Base-by-base conservation (phyloP, 2,113 vertebrate genomes). In the Eulemur rufifrons region DNA sequence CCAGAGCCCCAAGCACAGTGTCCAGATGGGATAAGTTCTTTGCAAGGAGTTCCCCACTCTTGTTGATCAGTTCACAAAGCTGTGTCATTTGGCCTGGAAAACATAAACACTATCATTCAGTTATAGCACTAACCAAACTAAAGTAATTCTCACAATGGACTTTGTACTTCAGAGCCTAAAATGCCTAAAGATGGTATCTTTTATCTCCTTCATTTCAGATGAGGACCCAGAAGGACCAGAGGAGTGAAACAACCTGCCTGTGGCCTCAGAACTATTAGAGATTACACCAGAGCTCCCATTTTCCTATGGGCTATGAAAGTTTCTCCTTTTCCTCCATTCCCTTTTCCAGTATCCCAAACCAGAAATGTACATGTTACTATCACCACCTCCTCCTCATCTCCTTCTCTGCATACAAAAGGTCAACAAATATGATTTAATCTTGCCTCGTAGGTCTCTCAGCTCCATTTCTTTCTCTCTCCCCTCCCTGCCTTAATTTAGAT, bases 61-160 rank as follows among this genome's bases (percentile, higher is more conserved):
- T 99, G 99, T 99, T 99, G 98, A 99, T 99, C 98, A 99, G 98
- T 98, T 99, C 99, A 96, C 99, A 99, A 87, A 99, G 99, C 98
- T 99, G 99, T 98, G 99, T 99, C 99, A 99, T 99, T 99, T 99
- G 99, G 98, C 99, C 99, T 99, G 98, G 50, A 97, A 98, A 98
- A 98, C 7, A 98, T 29, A 7, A 76, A 50, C 0, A 0, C 10
- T 17, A 63, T 92, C 88, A 96, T 61, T 94, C n/a, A 91, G 59
- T 82, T 5, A 92, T 1, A 82, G 82, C 71, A n/a, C 25, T 64
- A 84, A 68, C 34, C 47, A 86, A 73, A 64, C 76, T 39, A 54
- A 73, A 86, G 71, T 15, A 42, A 37, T 54, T 61, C 74, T 9
- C 84, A 56, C 10, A 47, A 37, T 29, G 52, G 54, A 76, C 69